Base-by-base conservation (phyloP, 1,140 invertebrate genomes). In the Schlechtendalia chinensis region DNA sequence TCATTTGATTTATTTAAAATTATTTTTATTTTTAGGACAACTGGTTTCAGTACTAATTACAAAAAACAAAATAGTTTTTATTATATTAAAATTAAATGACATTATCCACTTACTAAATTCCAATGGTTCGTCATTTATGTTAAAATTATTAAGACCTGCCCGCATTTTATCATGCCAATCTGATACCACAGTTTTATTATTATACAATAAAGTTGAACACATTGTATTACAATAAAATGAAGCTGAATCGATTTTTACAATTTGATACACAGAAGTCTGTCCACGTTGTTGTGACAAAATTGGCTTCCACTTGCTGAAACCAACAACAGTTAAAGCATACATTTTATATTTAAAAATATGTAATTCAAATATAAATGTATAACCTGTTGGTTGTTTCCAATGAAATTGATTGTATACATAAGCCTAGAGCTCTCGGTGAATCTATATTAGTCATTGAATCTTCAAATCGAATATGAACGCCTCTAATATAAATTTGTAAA, bases 401-500 rank as follows among this genome's bases (percentile, higher is more conserved):
- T 17, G 91, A 92, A 75, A 95, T 87, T 83, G 89, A 91, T 84
- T 93, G 92, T 80, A 96, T 86, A 85, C 93, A 94, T n/a, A 94
- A 83, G 19, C 93, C 93, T 85, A 90, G 92, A 1, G 92, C 90
- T 84, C 94, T 87, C 12, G 91, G 89, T 58, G 88, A 88, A 81
- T 90, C 89, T 47, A 88, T 89, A 72, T 90, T 91, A 69, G 89
- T 89, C 82, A 91, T 86, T 22, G 89, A 89, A 85, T 95, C 93
- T 85, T 95, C 93, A 83, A 94, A 96, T 83, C 94, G 88, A 69
- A 96, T 89, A 85, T 96, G 93, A 72, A 96, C 89, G 85, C 94
- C 93, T 69, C 90, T 90, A 17, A 95, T 88, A 81, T 90, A 92
- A 47, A 96, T 90, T 87, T 94, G 93, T 59, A 95, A 87, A 85